These are phyloP conservation scores for Phlogophora meticulosa DNA, from an alignment of 2,888 invertebrate genomes.

Conservation along the genomic window DNA sequence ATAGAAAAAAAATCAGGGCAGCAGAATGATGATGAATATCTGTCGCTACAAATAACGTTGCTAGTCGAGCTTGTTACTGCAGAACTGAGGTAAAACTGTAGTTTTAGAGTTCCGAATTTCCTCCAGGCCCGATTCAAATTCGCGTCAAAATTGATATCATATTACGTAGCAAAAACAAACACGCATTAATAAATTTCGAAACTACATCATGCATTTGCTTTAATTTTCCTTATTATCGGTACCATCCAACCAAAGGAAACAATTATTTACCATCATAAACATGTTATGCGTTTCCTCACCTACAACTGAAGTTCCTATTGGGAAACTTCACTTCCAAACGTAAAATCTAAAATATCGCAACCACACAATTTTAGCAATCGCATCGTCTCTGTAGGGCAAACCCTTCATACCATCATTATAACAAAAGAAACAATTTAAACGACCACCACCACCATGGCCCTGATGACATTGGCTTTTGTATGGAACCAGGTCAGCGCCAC, in stretches of 20 bases:
- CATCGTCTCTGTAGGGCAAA: not conserved
- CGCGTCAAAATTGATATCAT: not conserved
- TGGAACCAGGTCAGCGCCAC: constrained; percentile 29
- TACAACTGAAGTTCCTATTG: constrained; percentile 29
- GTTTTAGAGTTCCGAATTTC: not conserved
- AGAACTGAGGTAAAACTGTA: no score
- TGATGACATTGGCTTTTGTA: constrained; percentile 32
- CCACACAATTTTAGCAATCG: not conserved
- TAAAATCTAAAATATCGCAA: constrained; percentile 6
- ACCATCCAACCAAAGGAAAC: constrained; percentile 35
- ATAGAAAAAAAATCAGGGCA: no score
- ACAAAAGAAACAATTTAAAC: constrained; percentile 23
- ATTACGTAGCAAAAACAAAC: constrained; percentile 2
- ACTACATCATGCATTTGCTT: constrained; percentile 10
- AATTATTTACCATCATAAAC: constrained; percentile 39
- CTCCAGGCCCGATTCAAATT: not conserved
- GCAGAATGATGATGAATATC: no score
- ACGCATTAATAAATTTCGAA: constrained; percentile 7
- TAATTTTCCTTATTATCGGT: constrained; percentile 14
- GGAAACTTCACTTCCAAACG: constrained; percentile 12
- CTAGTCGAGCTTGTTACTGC: no score
- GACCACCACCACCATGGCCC: constrained; percentile 32
- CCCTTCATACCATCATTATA: constrained; percentile 14
- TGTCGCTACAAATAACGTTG: no score
- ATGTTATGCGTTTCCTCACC: constrained; percentile 23